phyloP scores from a whole-genome alignment of 2,888 invertebrate genomes.

The Escarpia spicata region DNA sequence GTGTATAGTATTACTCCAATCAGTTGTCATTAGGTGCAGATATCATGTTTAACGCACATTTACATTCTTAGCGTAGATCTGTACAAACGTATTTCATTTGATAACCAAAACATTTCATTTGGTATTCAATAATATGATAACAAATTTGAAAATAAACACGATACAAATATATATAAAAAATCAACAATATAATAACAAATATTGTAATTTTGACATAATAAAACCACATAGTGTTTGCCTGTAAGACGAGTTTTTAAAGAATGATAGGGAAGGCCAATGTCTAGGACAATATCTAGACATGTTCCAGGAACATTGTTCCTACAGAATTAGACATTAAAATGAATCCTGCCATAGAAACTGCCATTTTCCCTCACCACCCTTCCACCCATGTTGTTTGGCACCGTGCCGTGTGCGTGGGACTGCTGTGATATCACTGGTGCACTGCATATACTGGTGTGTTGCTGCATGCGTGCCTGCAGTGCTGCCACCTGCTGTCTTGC shows the following conservation, averaged over 20 bases:
- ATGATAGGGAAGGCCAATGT: neutral
- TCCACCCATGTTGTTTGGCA: conserved; percentile 22
- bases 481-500: conserved; percentile 20
- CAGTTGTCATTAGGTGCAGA: too few species aligned
- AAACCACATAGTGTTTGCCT: too few species aligned
- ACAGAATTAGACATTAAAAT: neutral
- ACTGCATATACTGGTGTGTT: neutral
- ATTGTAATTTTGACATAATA: too few species aligned
- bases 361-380: neutral
- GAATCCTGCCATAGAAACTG: neutral
- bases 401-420: conserved; percentile 23
- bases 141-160: too few species aligned
- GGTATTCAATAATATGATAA: too few species aligned
- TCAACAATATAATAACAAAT: too few species aligned
- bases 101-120: too few species aligned
- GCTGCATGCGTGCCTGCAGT: conserved; percentile 25
- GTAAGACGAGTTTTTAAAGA: neutral
- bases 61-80: too few species aligned
- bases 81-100: too few species aligned
- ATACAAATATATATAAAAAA: too few species aligned
- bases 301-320: neutral
- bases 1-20: too few species aligned
- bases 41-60: too few species aligned
- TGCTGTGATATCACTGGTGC: conserved; percentile 26
- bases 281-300: neutral